Conservation (phyloP, 2,888 invertebrate genomes). For the Phania funesta region DNA sequence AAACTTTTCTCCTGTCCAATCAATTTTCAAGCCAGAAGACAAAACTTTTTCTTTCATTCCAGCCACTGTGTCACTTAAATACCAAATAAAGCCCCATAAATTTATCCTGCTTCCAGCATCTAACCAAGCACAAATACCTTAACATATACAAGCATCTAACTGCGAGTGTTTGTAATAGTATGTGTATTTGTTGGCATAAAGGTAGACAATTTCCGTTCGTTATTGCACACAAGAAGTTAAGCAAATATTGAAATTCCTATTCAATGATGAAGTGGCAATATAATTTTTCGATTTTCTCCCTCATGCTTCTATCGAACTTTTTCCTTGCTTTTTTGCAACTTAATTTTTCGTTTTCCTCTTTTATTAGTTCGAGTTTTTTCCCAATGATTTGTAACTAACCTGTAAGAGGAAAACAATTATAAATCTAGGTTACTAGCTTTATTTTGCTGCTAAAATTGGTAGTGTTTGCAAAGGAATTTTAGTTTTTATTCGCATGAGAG, state of each 20-base stretch:
- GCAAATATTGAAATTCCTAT: slow-evolving; percentile 66
- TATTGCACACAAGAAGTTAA: slow-evolving; percentile 65
- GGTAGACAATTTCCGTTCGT: slow-evolving; percentile 67
- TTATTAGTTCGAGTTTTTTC: slow-evolving; percentile 57
- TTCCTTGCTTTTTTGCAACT: not conserved
- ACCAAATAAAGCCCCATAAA: not conserved
- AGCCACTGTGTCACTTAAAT: slow-evolving; percentile 15
- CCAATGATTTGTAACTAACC: slow-evolving; percentile 64
- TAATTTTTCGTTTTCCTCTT: slow-evolving; percentile 9
- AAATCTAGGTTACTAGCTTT: slow-evolving; percentile 54
- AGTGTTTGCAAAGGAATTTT: slow-evolving; percentile 53
- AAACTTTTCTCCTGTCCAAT: too few relatives aligned
- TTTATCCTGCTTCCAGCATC: slow-evolving; percentile 11
- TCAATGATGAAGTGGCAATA: slow-evolving; percentile 66
- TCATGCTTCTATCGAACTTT: not conserved
- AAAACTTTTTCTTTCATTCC: too few relatives aligned
- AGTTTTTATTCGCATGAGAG: slow-evolving; percentile 72
- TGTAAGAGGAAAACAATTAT: not conserved
- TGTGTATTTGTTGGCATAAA: slow-evolving; percentile 31
- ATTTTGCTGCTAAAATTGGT: slow-evolving; percentile 2
- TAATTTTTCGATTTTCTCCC: slow-evolving; percentile 43
- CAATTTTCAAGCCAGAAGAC: too few relatives aligned
- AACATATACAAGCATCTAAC: not conserved
- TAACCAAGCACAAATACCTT: not conserved
- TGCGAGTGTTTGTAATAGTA: slow-evolving; percentile 1